phyloP scores from a whole-genome alignment of 2,888 invertebrate genomes.

The Troides helena region DNA sequence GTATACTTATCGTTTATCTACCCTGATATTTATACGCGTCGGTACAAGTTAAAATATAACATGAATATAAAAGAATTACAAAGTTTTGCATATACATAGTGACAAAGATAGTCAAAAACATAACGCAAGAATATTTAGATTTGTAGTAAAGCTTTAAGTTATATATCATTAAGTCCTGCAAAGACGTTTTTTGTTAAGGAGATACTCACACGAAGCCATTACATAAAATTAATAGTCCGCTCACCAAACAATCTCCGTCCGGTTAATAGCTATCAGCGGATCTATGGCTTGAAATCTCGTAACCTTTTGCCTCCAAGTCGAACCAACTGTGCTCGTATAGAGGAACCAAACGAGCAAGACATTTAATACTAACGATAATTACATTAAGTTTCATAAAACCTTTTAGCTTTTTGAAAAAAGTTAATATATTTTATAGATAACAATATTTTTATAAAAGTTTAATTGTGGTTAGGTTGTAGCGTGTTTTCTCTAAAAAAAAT shows the following conservation, averaged over 20 bases:
- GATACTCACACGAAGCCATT: conserved; percentile 64
- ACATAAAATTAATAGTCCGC: conserved; percentile 71
- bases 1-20: conserved; percentile 64
- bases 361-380: conserved; percentile 44
- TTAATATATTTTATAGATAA: no score
- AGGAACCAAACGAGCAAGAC: conserved; percentile 38
- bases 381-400: no score
- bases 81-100: no score
- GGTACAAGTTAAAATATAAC: conserved; percentile 55
- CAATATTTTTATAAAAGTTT: no score
- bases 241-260: conserved; percentile 75
- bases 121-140: no score
- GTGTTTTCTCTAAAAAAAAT: no score
- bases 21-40: conserved; percentile 54
- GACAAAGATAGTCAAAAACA: no score
- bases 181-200: conserved; percentile 67
- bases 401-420: no score
- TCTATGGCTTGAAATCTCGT: conserved; percentile 75
- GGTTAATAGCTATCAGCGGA: conserved; percentile 74
- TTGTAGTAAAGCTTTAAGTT: no score
- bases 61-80: no score
- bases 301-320: conserved; percentile 74
- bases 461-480: no score
- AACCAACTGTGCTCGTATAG: conserved; percentile 47
- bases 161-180: conserved; percentile 46